phyloP scores from a whole-genome alignment of 2,888 invertebrate genomes.

The Sipha maydis region DNA sequence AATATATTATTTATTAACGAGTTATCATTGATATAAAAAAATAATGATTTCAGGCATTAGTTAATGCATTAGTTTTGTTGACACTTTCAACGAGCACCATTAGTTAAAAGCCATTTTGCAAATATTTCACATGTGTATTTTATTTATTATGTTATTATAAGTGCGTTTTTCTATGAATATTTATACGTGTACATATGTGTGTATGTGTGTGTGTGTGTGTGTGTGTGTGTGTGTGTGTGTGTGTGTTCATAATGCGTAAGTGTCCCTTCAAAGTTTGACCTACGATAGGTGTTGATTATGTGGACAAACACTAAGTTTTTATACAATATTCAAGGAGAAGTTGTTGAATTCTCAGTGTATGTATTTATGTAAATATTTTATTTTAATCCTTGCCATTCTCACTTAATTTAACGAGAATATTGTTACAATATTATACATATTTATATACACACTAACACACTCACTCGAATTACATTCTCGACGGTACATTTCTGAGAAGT shows the following conservation, averaged over 20 bases:
- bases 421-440: neutral
- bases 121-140: no score
- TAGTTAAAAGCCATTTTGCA: no score
- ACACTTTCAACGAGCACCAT: no score
- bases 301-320: slow-evolving; percentile 2
- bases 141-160: no score
- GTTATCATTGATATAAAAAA: no score
- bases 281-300: slow-evolving; percentile 4
- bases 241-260: neutral
- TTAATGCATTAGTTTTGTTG: no score
- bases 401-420: slow-evolving; percentile 14
- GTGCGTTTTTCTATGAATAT: no score
- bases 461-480: neutral
- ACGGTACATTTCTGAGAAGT: neutral
- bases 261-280: slow-evolving; percentile 6
- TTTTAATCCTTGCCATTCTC: slow-evolving; percentile 14
- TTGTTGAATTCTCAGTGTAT: slow-evolving; percentile 15
- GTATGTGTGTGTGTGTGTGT: no score
- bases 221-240: no score
- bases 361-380: neutral
- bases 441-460: neutral
- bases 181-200: no score
- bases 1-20: no score
- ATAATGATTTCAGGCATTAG: no score
- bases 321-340: neutral